phyloP scores from a whole-genome alignment of 2,888 invertebrate species.

The Caenorhabditis panamensis region DNA sequence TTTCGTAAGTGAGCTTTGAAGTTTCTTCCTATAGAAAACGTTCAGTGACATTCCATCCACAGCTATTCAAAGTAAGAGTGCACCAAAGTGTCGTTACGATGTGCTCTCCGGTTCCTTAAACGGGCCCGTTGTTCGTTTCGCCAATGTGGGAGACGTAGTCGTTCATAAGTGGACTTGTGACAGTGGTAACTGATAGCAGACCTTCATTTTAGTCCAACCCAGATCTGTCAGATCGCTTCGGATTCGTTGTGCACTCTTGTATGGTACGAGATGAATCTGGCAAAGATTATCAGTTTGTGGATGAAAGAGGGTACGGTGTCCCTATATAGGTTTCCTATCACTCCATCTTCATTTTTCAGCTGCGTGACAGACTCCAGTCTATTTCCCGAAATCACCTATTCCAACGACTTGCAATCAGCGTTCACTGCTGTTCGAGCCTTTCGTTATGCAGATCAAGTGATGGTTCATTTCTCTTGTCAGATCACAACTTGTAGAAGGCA shows the following conservation, averaged over 20 bases:
- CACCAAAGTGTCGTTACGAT: conserved; percentile 70
- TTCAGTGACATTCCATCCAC: conserved; percentile 62
- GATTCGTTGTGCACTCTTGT: conserved; percentile 80
- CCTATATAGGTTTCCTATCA: too few relatives aligned
- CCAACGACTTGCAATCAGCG: conserved; percentile 69
- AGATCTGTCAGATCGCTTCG: conserved; percentile 64
- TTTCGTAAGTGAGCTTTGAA: conserved; percentile 64
- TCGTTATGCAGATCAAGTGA: conserved; percentile 79
- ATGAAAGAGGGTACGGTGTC: conserved; percentile 75
- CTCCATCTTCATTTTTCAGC: conserved; percentile 66
- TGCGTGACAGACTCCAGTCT: conserved; percentile 76
- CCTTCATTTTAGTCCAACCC: not conserved
- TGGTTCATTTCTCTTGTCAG: conserved; percentile 79
- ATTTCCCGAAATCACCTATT: conserved; percentile 74
- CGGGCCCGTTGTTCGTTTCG: conserved; percentile 74
- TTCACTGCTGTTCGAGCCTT: conserved; percentile 75
- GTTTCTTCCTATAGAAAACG: not conserved
- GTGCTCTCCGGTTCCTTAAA: conserved; percentile 71
- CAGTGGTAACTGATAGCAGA: conserved; percentile 56
- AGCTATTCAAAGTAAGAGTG: conserved; percentile 39
- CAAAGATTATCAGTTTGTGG: conserved; percentile 77
- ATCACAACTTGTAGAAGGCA: conserved; percentile 76
- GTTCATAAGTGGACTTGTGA: conserved; percentile 80
- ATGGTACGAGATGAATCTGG: conserved; percentile 77
- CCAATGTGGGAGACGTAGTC: conserved; percentile 78